Evolutionary conservation across 2,797 vertebrate genomes (phyloP).

Genomic region (Pelochelys cantorii): DNA sequence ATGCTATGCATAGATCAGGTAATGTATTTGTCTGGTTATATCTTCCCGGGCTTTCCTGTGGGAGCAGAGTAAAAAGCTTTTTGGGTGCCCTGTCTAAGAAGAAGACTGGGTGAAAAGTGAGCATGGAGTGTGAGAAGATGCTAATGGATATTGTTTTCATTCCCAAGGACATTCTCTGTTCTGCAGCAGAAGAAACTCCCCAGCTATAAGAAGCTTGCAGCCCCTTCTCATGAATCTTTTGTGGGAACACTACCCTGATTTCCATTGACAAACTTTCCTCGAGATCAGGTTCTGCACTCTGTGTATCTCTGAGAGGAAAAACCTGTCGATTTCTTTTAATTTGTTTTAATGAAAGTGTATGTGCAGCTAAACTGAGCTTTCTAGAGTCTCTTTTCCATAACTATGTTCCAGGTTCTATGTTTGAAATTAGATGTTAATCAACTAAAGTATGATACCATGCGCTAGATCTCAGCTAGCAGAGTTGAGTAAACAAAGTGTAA

Average conservation of each 20-base stretch:
- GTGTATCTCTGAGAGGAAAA: background rate
- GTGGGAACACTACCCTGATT: background rate
- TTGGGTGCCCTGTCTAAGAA: background rate
- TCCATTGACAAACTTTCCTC: background rate
- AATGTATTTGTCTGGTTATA: background rate
- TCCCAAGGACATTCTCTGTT: background rate
- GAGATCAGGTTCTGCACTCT: background rate
- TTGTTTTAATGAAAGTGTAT: background rate
- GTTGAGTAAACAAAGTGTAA: background rate
- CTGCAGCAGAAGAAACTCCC: background rate
- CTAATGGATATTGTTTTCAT: background rate
- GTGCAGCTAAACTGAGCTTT: background rate
- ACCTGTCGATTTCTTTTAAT: background rate
- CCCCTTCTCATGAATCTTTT: background rate
- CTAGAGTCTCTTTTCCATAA: background rate
- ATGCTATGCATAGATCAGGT: background rate
- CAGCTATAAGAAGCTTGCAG: background rate
- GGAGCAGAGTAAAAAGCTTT: background rate
- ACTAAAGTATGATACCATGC: background rate
- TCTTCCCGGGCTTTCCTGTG: background rate
- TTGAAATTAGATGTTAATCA: background rate
- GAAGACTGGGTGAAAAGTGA: background rate
- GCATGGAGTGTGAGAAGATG: background rate
- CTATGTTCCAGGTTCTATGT: background rate
- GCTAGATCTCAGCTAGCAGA: too few species aligned